Conservation (phyloP, 2,797 vertebrate species). For the Gallinago solitaria region DNA sequence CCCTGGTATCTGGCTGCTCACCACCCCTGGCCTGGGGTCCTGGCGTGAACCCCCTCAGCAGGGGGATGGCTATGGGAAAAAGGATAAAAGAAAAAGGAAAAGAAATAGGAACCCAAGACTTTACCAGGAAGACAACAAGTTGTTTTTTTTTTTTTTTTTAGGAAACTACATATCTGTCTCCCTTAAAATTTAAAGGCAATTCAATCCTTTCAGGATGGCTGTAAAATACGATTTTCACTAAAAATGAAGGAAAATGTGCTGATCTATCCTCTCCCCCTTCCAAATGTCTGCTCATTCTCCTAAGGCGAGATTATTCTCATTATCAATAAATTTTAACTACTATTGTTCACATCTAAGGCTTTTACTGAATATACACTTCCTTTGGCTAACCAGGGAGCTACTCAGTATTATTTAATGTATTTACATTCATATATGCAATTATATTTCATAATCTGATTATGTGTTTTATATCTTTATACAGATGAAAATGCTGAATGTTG, state of each 20-base stretch:
- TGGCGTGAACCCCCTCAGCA: neutral
- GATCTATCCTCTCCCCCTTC: neutral
- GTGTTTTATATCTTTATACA: neutral
- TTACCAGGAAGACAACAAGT: neutral
- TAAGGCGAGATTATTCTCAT: neutral
- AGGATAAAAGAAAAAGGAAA: neutral
- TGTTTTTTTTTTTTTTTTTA: rapidly evolving
- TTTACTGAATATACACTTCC: neutral
- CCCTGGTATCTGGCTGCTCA: rapidly evolving
- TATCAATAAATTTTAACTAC: neutral
- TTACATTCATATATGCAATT: neutral
- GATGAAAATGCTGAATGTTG: neutral
- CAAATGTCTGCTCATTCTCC: neutral
- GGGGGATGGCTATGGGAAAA: neutral
- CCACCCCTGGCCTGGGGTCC: neutral
- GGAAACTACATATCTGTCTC: neutral
- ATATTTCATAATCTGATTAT: neutral
- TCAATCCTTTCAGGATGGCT: neutral
- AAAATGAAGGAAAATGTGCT: neutral
- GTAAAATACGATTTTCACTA: neutral
- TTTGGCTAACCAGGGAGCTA: neutral
- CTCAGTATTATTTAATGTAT: neutral
- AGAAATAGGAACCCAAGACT: neutral
- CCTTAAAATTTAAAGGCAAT: neutral
- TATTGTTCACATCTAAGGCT: neutral